Evolutionary conservation across 2,113 vertebrate genomes (phyloP).

Genomic region (Parus major): DNA sequence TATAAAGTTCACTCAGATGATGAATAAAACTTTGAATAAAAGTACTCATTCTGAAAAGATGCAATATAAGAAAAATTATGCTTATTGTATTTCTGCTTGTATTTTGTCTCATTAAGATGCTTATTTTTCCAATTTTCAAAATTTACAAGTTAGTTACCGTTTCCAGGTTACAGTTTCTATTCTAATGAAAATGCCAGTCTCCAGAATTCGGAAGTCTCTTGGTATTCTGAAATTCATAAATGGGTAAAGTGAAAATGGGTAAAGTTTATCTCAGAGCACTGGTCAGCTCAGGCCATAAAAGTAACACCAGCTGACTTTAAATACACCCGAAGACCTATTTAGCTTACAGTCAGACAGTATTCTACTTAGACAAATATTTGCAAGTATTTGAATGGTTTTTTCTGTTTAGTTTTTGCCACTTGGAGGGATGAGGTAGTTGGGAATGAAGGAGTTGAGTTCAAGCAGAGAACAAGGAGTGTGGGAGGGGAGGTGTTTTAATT

Average conservation of each 20-base stretch:
- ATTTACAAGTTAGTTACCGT: neutral
- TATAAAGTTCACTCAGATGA: neutral
- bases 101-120: neutral
- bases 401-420: neutral
- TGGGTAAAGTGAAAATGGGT: neutral
- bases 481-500: neutral
- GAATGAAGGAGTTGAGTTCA: neutral
- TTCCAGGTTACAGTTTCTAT: neutral
- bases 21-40: neutral
- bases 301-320: neutral
- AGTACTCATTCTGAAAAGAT: neutral
- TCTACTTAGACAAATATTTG: neutral
- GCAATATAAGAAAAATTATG: neutral
- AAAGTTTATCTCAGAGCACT: neutral
- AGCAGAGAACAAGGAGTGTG: neutral
- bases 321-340: neutral
- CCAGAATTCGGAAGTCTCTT: neutral
- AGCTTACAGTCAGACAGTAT: neutral
- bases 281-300: neutral
- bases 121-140: neutral
- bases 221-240: neutral
- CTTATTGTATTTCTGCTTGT: neutral
- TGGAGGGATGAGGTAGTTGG: too few species aligned
- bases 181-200: neutral
- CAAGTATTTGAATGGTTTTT: neutral